Evolutionary conservation across 35 echinoderm and acorn worm species (phyloP).

Genomic region (Heliocidaris erythrogramma): DNA sequence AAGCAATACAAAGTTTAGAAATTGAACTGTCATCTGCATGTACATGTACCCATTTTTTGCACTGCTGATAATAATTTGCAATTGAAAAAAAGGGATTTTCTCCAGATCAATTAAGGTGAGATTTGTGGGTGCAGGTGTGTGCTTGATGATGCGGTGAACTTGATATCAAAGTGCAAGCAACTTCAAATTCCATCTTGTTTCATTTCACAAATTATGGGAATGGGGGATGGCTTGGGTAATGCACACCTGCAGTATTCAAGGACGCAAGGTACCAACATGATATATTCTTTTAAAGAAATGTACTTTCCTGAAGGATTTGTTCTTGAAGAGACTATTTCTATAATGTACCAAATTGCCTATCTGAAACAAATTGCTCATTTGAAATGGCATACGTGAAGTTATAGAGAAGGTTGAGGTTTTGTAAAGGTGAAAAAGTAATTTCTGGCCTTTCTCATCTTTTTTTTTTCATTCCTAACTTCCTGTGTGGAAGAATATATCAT

Average conservation of each 20-base stretch:
- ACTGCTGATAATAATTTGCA: not conserved
- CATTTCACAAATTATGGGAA: not conserved
- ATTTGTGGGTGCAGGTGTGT: not conserved
- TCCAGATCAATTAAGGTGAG: not conserved
- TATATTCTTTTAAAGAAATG: not conserved
- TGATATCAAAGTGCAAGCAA: constrained; percentile 3
- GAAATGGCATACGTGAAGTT: too few species aligned
- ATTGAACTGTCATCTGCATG: too few species aligned
- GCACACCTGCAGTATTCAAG: not conserved
- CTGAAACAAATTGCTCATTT: too few species aligned
- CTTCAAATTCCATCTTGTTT: not conserved
- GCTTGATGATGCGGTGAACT: constrained; percentile 15
- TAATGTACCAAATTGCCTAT: too few species aligned
- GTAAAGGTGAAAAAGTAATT: too few species aligned
- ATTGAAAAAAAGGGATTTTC: not conserved
- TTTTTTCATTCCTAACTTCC: too few species aligned
- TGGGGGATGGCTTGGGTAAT: not conserved
- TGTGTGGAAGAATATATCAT: too few species aligned
- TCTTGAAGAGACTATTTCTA: not conserved
- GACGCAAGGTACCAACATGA: not conserved
- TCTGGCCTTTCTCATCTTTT: too few species aligned
- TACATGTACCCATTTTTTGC: not conserved
- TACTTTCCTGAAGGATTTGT: not conserved
- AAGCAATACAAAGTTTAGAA: too few species aligned
- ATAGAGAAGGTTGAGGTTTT: too few species aligned